Evolutionary conservation across 2,888 invertebrate genomes (phyloP).

Genomic region (Odontocerum albicorne): DNA sequence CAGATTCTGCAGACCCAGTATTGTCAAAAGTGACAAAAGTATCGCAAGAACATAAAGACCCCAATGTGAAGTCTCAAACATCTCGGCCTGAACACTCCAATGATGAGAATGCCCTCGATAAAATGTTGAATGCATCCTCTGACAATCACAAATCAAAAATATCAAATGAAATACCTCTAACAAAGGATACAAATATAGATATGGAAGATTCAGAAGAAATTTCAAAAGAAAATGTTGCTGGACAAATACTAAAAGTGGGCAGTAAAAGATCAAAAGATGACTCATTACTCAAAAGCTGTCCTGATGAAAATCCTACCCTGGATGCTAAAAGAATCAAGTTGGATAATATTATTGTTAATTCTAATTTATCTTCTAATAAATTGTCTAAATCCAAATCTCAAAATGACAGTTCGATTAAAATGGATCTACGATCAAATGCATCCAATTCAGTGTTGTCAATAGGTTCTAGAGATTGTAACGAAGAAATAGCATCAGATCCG

Average conservation of each 20-base stretch:
- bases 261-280: conserved; percentile 24
- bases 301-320: conserved; percentile 47
- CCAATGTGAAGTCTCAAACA: no score
- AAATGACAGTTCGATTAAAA: neutral
- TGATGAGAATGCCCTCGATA: conserved; percentile 16
- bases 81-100: conserved; percentile 42
- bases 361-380: conserved; percentile 47
- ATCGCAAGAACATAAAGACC: no score
- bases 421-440: conserved; percentile 13
- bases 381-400: conserved; percentile 15
- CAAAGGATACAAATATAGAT: conserved; percentile 38
- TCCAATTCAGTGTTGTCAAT: conserved; percentile 23
- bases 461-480: conserved; percentile 26
- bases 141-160: conserved; percentile 53
- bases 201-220: conserved; percentile 18
- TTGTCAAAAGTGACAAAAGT: conserved; percentile 42
- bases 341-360: conserved; percentile 51
- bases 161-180: conserved; percentile 47
- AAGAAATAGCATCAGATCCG: conserved; percentile 22
- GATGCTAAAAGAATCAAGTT: conserved; percentile 53
- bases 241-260: conserved; percentile 14
- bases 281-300: conserved; percentile 38
- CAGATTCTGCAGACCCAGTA: conserved; percentile 38
- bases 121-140: conserved; percentile 23
- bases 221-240: conserved; percentile 26